Percentiles rank a stretch among this genome's conserved stretches.
Evolutionary conservation across 2,113 vertebrate genomes (phyloP).

Genomic region (Theristicus caerulescens): DNA sequence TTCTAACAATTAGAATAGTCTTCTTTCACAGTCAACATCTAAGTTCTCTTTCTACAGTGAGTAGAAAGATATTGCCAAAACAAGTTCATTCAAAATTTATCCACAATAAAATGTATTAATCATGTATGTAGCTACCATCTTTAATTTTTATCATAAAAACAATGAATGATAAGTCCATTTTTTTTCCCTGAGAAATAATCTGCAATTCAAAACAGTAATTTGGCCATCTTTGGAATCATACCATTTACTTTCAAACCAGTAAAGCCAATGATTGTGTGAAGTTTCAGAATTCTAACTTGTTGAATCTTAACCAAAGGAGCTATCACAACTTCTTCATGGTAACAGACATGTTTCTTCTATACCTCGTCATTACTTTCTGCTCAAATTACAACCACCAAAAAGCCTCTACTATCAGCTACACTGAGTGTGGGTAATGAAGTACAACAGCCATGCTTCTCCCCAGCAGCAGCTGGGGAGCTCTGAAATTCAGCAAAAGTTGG

Average conservation of each 20-base stretch:
- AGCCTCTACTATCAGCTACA: neutral
- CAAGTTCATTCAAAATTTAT: neutral
- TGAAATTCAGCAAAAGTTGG: neutral
- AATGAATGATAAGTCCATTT: neutral
- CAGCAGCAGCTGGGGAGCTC: neutral
- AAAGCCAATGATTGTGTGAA: neutral
- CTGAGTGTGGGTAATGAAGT: rapidly evolving
- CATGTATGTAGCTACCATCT: neutral
- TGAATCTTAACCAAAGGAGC: neutral
- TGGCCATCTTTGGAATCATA: neutral
- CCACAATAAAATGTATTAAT: neutral
- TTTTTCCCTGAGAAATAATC: neutral
- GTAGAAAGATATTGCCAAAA: neutral
- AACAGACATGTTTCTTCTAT: neutral
- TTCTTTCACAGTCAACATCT: neutral
- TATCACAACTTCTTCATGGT: rapidly evolving
- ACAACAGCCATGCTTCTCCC: neutral
- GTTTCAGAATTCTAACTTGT: neutral
- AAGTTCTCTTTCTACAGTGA: neutral
- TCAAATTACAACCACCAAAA: neutral
- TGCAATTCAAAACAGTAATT: neutral
- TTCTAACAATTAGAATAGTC: neutral
- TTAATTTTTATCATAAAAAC: neutral
- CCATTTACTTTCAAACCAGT: neutral
- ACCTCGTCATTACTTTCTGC: neutral